Percentiles rank a stretch among this genome's conserved stretches.
These are phyloP conservation scores for Beris morrisii DNA, from an alignment of 2,888 invertebrate genomes.

Conservation along the genomic window DNA sequence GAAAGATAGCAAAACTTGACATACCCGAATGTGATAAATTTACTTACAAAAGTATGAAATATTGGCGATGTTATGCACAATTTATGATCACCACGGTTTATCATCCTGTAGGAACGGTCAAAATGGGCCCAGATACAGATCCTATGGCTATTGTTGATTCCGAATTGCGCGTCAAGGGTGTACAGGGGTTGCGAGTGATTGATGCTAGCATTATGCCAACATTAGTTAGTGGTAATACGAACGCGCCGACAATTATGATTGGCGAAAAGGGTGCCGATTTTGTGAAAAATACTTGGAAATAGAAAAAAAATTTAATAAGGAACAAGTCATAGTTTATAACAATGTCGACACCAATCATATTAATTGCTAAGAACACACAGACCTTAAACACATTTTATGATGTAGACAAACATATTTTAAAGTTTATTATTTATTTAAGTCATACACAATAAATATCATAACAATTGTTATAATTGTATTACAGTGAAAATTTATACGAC, in stretches of 20 bases:
- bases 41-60: conserved; percentile 55
- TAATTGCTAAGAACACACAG: too few relatives aligned
- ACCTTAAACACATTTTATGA: too few relatives aligned
- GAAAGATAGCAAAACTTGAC: conserved; percentile 57
- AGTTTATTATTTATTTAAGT: too few relatives aligned
- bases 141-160: conserved; percentile 67
- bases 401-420: too few relatives aligned
- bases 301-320: too few relatives aligned
- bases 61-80: conserved; percentile 67
- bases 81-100: conserved; percentile 65
- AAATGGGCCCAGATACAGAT: conserved; percentile 67
- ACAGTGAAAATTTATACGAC: too few relatives aligned
- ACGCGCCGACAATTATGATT: conserved; percentile 62
- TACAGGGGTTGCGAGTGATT: conserved; percentile 58
- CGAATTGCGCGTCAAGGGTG: conserved; percentile 59
- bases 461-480: too few relatives aligned
- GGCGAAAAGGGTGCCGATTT: conserved; percentile 62
- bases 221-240: conserved; percentile 61
- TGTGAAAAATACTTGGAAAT: conserved; percentile 63
- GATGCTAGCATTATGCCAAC: conserved; percentile 62
- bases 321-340: too few relatives aligned
- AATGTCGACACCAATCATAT: too few relatives aligned
- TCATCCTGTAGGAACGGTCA: conserved; percentile 66
- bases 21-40: conserved; percentile 57
- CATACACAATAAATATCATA: too few relatives aligned